These are phyloP conservation scores for Pachypanchax playfairii DNA, from an alignment of 2,113 vertebrate genomes.

Conservation along the genomic window DNA sequence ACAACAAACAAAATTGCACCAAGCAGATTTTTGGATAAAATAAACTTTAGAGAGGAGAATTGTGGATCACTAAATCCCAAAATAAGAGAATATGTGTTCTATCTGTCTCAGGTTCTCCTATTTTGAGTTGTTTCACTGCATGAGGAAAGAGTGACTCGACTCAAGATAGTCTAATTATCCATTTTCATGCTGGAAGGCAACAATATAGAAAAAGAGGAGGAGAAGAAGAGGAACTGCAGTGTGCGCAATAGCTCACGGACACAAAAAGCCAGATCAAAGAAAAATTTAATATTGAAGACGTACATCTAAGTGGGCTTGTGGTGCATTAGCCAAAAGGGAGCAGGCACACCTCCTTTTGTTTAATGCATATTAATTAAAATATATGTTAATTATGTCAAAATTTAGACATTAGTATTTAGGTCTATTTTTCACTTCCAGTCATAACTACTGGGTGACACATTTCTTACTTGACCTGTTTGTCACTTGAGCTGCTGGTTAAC, in stretches of 20 bases:
- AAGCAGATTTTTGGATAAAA: constrained; percentile 20
- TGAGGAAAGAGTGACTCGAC: constrained; percentile 5
- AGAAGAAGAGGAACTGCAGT: constrained; percentile 9
- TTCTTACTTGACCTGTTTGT: too few species aligned
- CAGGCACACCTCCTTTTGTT: not conserved
- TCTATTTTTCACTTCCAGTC: too few species aligned
- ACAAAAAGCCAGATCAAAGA: constrained; percentile 36
- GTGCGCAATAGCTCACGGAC: constrained; percentile 17
- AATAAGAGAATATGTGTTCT: too few species aligned
- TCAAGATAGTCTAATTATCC: constrained; percentile 12
- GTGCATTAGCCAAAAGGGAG: not conserved
- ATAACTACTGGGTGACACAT: too few species aligned
- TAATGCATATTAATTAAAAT: constrained; percentile 13
- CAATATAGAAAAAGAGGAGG: not conserved
- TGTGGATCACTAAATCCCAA: too few species aligned
- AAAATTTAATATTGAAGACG: constrained; percentile 8
- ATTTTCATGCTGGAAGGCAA: constrained; percentile 11
- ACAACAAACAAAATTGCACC: too few species aligned
- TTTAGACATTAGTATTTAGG: too few species aligned
- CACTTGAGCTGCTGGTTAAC: not conserved
- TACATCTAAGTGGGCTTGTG: not conserved
- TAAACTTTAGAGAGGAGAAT: constrained; percentile 13
- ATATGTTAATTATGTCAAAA: not conserved
- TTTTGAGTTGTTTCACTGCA: constrained; percentile 14
- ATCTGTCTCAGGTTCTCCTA: constrained; percentile 17